Evolutionary conservation across 2,113 vertebrate genomes (phyloP), one percentile per base, ranked within the genome.

Genomic region (Melanerpes aurifrons): DNA sequence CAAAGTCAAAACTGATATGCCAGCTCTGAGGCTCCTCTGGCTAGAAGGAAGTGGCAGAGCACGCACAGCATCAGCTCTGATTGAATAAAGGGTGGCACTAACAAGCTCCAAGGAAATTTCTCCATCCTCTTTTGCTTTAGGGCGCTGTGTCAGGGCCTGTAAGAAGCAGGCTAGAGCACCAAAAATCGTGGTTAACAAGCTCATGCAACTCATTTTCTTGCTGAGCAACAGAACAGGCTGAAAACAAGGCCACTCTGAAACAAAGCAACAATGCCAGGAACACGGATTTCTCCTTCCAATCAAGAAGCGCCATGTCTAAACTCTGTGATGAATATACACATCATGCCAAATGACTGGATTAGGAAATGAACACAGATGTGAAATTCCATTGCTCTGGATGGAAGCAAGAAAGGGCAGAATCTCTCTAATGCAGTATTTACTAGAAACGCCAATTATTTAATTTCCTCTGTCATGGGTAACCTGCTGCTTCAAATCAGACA

Each of bases 311-410:
- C 88, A 73, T 70, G 58, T 70, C 62, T 95, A 94, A 87, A 86
- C 89, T 75, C 90, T 80, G 82, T 89, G 93, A 97, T 89, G 95
- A 96, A 89, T 71, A n/a, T 7, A 32, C n/a, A 69, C 4, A 7
- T 74, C 6, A 0, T 18, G 72, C 69, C 80, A 75, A 91, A 78
- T 12, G 40, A 75, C 70, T 86, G 85, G 63, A 76, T 81, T 79
- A 91, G 77, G 83, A 86, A 94, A 90, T 45, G 15, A 88, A 57
- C 32, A 11, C 16, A 16, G 53, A 94, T 10, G 57, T 73, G 61
- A 94, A 93, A 94, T 92, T 81, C 76, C 50, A 50, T 68, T 95
- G 87, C 91, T 87, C 75, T n/a, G 78, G 45, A 68, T 84, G 75
- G 68, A 89, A 81, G 21, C 10, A 76, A 86, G 26, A 58, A 84